Percentiles rank a stretch among this genome's conserved stretches.
Evolutionary conservation across 2,113 vertebrate genomes (phyloP).

Genomic region (Sterrhoptilus dennistouni): DNA sequence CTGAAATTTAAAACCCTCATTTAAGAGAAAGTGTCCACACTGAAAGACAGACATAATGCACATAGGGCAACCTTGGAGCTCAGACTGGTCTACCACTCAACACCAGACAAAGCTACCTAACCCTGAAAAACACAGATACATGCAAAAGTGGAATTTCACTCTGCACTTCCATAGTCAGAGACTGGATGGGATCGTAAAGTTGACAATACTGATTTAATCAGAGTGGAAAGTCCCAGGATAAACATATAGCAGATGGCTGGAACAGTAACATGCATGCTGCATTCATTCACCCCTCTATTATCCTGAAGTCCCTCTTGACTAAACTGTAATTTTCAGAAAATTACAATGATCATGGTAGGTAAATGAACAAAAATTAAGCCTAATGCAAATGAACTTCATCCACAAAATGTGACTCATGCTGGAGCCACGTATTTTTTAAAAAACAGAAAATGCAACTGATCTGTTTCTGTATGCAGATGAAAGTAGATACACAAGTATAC

Average conservation of each 20-base stretch:
- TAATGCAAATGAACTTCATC: slow-evolving; percentile 42
- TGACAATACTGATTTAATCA: background rate
- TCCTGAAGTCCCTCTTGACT: slow-evolving; percentile 39
- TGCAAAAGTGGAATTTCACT: background rate
- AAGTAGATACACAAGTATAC: background rate
- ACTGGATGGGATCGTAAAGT: background rate
- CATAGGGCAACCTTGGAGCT: fast-evolving
- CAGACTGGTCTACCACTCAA: background rate
- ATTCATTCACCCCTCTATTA: slow-evolving; percentile 35
- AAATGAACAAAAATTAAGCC: slow-evolving; percentile 29
- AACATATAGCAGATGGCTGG: slow-evolving; percentile 39
- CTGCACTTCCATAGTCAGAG: background rate
- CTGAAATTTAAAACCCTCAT: background rate
- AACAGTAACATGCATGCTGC: background rate
- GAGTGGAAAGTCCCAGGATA: slow-evolving; percentile 6
- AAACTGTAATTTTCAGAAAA: slow-evolving; percentile 60
- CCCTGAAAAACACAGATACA: background rate
- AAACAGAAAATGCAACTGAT: background rate
- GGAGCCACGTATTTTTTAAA: background rate
- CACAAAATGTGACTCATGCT: slow-evolving; percentile 10
- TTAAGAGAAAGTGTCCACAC: background rate
- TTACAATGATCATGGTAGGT: slow-evolving; percentile 37
- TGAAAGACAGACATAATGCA: background rate
- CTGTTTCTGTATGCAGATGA: background rate
- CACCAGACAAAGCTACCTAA: background rate